Percentiles rank a stretch among this genome's conserved stretches.
Evolutionary conservation across 2,113 vertebrate genomes (phyloP).

Genomic region (Eonycteris spelaea): DNA sequence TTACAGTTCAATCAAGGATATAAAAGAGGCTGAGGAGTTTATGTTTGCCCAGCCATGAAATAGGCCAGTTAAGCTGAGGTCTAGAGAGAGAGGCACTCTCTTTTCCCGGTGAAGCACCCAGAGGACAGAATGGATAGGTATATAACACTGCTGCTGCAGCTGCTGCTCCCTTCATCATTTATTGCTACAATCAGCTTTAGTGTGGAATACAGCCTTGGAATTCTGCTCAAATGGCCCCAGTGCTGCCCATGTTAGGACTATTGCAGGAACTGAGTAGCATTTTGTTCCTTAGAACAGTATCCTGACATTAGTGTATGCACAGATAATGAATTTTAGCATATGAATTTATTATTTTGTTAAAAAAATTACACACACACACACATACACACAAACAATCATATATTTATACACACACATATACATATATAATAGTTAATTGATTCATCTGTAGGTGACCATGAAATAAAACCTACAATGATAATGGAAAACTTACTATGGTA

Average conservation of each 20-base stretch:
- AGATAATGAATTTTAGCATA: neutral
- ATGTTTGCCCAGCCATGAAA: conserved; percentile 68
- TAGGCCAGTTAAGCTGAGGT: conserved; percentile 41
- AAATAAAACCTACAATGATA: neutral
- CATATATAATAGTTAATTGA: neutral
- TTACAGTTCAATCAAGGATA: conserved; percentile 51
- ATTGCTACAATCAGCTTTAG: neutral
- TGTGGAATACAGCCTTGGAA: neutral
- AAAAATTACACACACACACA: neutral
- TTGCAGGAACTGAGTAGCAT: no score
- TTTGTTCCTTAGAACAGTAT: neutral
- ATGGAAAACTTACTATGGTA: neutral
- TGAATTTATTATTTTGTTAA: neutral
- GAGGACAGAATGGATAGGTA: neutral
- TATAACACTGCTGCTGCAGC: neutral
- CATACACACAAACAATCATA: no score
- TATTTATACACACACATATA: neutral
- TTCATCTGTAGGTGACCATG: neutral
- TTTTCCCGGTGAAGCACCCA: neutral
- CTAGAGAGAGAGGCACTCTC: conserved; percentile 1
- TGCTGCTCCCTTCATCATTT: neutral
- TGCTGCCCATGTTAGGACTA: fast-evolving
- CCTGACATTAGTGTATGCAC: neutral
- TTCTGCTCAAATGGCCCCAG: neutral
- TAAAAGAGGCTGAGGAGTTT: conserved; percentile 29